phyloP scores from a whole-genome alignment of 2,888 invertebrate genomes.

The Conus canariensis region DNA sequence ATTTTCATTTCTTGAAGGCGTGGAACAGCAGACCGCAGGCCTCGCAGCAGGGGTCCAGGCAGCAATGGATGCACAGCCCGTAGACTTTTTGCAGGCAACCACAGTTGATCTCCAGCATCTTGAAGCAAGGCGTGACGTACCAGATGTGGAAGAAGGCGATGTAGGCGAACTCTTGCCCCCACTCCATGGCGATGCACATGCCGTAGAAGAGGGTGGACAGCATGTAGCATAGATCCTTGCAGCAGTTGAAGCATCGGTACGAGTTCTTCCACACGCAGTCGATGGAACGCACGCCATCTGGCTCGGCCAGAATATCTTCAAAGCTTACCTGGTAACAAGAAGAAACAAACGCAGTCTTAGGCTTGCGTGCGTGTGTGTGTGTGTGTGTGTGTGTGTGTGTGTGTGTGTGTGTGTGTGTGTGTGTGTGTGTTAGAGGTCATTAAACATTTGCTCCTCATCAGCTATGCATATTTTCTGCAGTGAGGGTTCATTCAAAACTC shows the following conservation, averaged over 20 bases:
- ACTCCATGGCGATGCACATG: constrained; percentile 84
- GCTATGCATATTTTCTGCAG: too few species aligned
- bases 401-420: too few species aligned
- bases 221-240: constrained; percentile 86
- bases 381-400: too few species aligned
- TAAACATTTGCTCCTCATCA: too few species aligned
- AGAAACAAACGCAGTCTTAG: neutral
- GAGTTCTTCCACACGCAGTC: constrained; percentile 87
- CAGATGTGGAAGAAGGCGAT: constrained; percentile 85
- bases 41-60: constrained; percentile 62
- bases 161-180: constrained; percentile 78
- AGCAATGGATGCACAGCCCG: constrained; percentile 81
- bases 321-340: constrained; percentile 56
- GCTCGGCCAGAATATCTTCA: constrained; percentile 69
- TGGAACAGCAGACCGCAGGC: constrained; percentile 59
- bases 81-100: constrained; percentile 68
- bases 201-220: constrained; percentile 84
- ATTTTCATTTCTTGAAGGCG: constrained; percentile 55
- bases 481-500: too few species aligned
- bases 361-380: neutral
- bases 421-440: too few species aligned
- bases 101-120: constrained; percentile 83
- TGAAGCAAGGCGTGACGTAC: constrained; percentile 85
- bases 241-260: constrained; percentile 83
- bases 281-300: constrained; percentile 75